Percentiles rank a stretch among this genome's conserved stretches.
phyloP scores from a whole-genome alignment of 2,888 invertebrate species.

The Caenorhabditis afra region DNA sequence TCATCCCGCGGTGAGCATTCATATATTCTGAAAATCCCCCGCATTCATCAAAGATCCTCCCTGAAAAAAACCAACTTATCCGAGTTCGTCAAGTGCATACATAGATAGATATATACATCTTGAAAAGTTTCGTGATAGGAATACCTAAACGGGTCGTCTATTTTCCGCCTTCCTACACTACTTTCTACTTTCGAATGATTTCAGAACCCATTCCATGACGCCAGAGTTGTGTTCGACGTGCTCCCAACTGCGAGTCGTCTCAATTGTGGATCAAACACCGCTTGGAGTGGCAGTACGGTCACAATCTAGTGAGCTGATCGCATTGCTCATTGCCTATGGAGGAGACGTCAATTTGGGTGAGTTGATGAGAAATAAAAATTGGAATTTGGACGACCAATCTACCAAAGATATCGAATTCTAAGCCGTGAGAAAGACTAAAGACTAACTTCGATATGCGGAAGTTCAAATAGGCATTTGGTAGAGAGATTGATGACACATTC shows the following conservation, averaged over 20 bases:
- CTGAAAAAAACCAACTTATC: neutral
- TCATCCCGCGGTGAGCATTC: conserved; percentile 75
- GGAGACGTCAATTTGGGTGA: conserved; percentile 82
- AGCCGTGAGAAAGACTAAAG: too few species aligned
- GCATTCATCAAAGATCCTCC: conserved; percentile 14
- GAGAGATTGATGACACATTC: conserved; percentile 13
- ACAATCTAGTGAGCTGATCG: conserved; percentile 83
- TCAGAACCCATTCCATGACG: conserved; percentile 75
- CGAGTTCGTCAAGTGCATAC: conserved; percentile 15
- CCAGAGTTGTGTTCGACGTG: conserved; percentile 82
- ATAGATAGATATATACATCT: conserved; percentile 15
- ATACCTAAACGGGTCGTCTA: neutral
- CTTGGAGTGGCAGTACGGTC: conserved; percentile 84
- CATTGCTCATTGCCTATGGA: conserved; percentile 84
- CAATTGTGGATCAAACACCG: conserved; percentile 82
- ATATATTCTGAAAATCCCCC: neutral
- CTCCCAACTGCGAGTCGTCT: conserved; percentile 82
- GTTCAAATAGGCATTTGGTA: conserved; percentile 11
- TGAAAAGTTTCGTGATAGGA: conserved; percentile 12
- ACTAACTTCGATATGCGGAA: neutral
- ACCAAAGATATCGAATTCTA: too few species aligned
- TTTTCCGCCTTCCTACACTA: neutral
- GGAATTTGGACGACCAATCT: too few species aligned
- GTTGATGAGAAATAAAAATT: neutral
- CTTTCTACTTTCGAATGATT: conserved; percentile 22